Evolutionary conservation across 1,140 invertebrate genomes (phyloP).

Genomic region (Orussus abietinus): DNA sequence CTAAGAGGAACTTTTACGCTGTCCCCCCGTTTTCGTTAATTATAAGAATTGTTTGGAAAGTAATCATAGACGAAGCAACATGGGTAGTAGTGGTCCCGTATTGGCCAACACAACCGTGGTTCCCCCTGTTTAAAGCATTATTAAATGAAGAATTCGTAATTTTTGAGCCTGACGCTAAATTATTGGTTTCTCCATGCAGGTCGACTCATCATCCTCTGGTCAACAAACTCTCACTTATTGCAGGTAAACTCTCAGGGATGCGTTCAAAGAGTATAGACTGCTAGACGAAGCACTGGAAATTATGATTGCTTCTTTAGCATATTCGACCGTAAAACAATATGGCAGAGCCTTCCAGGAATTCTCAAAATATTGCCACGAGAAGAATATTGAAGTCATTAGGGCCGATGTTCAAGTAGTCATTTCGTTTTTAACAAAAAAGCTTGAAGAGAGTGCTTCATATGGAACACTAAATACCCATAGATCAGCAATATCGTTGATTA

Average conservation of each 20-base stretch:
- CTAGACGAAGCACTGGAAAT: conserved; percentile 14
- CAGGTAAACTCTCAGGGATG: conserved; percentile 19
- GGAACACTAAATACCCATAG: conserved; percentile 22
- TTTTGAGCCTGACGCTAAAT: conserved; percentile 8
- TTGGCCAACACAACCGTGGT: conserved; percentile 27
- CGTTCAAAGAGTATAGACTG: conserved; percentile 10
- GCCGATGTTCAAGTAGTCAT: conserved; percentile 10
- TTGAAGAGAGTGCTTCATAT: conserved; percentile 23
- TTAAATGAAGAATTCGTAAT: conserved; percentile 1
- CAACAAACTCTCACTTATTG: conserved; percentile 16
- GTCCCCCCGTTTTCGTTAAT: conserved; percentile 31
- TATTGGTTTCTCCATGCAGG: conserved; percentile 17
- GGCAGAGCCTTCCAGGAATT: conserved; percentile 16
- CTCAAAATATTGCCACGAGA: conserved; percentile 17
- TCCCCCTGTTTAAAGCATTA: conserved; percentile 19
- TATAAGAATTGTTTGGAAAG: conserved; percentile 24
- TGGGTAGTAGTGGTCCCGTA: conserved; percentile 27
- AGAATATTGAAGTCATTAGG: conserved; percentile 9
- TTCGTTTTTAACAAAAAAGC: conserved; percentile 14
- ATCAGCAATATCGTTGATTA: conserved; percentile 21
- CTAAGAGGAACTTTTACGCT: conserved; percentile 18
- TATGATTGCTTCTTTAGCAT: conserved; percentile 23
- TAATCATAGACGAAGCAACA: conserved; percentile 23
- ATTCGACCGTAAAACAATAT: conserved; percentile 33
- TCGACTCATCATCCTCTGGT: conserved; percentile 11